phyloP scores from a whole-genome alignment of 37 sponge, comb jelly and placozoan species.

The Theonella swinhoei region DNA sequence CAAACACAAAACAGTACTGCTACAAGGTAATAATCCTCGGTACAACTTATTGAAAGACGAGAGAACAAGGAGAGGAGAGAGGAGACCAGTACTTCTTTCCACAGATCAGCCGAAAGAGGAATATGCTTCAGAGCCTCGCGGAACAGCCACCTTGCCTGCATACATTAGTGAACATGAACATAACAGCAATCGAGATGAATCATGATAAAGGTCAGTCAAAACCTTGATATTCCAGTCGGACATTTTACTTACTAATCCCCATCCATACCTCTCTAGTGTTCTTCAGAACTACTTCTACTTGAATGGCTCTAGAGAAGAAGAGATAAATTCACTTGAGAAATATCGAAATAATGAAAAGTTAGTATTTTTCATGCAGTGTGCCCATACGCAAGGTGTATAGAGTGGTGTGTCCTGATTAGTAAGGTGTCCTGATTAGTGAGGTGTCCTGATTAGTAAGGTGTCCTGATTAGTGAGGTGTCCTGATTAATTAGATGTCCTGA shows the following conservation, averaged over 20 bases:
- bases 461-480: no score
- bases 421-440: no score
- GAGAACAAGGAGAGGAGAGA: neutral
- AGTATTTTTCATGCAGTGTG: no score
- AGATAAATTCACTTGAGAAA: neutral
- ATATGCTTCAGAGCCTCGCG: conserved; percentile 25
- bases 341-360: neutral
- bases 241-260: no score
- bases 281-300: neutral
- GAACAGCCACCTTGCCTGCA: conserved; percentile 69
- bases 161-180: neutral
- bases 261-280: conserved; percentile 28
- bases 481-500: no score
- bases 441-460: no score
- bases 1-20: neutral
- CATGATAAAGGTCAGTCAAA: no score
- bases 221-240: no score
- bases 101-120: conserved; percentile 40
- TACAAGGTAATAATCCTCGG: neutral
- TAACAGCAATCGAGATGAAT: neutral
- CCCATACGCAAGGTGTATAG: no score
- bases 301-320: neutral
- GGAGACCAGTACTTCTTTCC: conserved; percentile 53
- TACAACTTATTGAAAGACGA: neutral
- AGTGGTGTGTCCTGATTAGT: no score